Percentiles rank a stretch among this genome's conserved stretches.
Evolutionary conservation across 2,888 invertebrate species (phyloP).

Genomic region (Malthinus seriepunctatus): DNA sequence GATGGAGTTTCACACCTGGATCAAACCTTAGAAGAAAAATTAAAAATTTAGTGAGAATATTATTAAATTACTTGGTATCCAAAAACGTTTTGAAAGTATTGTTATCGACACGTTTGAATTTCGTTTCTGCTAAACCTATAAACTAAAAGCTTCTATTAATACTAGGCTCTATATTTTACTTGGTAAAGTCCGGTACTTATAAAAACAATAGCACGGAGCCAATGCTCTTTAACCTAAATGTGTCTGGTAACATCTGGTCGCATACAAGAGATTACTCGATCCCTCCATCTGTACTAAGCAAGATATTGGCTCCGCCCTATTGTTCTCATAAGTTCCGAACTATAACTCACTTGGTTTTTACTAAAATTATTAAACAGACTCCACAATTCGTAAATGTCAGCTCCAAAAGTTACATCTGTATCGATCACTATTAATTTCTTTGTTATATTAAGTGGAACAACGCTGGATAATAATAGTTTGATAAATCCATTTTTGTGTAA

Average conservation of each 20-base stretch:
- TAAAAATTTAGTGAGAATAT: too few relatives aligned
- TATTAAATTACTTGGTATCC: neutral
- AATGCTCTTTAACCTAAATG: too few relatives aligned
- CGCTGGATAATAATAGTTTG: conserved; percentile 79
- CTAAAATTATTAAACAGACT: conserved; percentile 73
- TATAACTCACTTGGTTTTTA: conserved; percentile 63
- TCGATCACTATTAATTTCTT: conserved; percentile 81
- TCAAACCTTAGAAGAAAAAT: conserved; percentile 59
- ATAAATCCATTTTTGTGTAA: conserved; percentile 79
- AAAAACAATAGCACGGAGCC: too few relatives aligned
- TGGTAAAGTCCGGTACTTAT: too few relatives aligned
- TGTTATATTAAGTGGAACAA: conserved; percentile 66
- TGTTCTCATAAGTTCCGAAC: too few relatives aligned
- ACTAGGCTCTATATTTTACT: conserved; percentile 1
- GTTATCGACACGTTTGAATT: conserved; percentile 70
- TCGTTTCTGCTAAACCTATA: conserved; percentile 86
- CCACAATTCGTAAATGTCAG: conserved; percentile 83
- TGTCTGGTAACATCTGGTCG: too few relatives aligned
- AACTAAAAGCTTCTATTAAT: conserved; percentile 57
- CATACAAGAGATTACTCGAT: too few relatives aligned
- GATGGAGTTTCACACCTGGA: conserved; percentile 82
- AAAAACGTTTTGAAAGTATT: neutral
- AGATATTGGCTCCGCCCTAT: too few relatives aligned
- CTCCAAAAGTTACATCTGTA: conserved; percentile 82
- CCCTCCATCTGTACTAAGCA: too few relatives aligned